These are phyloP conservation scores for Sprattus sprattus DNA, from an alignment of 2,113 vertebrate species.

Conservation along the genomic window DNA sequence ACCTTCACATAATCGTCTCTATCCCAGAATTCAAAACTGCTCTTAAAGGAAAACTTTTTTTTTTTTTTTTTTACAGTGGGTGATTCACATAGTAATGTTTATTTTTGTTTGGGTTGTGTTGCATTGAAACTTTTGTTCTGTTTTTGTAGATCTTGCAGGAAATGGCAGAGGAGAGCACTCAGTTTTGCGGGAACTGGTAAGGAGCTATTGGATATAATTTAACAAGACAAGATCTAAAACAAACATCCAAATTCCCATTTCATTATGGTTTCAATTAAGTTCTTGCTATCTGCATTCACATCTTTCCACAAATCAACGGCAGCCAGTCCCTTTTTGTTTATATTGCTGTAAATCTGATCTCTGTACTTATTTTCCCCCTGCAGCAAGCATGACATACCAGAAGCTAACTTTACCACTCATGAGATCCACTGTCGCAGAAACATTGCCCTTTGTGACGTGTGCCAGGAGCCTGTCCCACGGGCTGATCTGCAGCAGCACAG, in stretches of 20 bases:
- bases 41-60: no score
- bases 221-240: not conserved
- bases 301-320: not conserved
- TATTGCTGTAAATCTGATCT: not conserved
- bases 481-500: constrained; percentile 82
- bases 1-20: no score
- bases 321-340: not conserved
- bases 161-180: constrained; percentile 77
- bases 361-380: not conserved
- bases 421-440: constrained; percentile 94
- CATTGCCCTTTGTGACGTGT: constrained; percentile 81
- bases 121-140: not conserved
- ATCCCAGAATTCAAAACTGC: no score
- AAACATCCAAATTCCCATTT: not conserved
- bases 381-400: constrained; percentile 91
- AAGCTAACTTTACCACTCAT: constrained; percentile 89
- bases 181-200: constrained; percentile 76
- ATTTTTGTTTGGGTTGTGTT: not conserved
- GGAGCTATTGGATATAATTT: not conserved
- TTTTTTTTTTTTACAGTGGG: no score
- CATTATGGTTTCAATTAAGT: not conserved
- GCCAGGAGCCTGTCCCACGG: constrained; percentile 86
- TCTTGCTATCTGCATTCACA: not conserved
- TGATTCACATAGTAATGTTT: not conserved
- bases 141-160: constrained; percentile 13